Evolutionary conservation across 2,113 vertebrate species (phyloP).

Genomic region (Dendrocopos noguchii): DNA sequence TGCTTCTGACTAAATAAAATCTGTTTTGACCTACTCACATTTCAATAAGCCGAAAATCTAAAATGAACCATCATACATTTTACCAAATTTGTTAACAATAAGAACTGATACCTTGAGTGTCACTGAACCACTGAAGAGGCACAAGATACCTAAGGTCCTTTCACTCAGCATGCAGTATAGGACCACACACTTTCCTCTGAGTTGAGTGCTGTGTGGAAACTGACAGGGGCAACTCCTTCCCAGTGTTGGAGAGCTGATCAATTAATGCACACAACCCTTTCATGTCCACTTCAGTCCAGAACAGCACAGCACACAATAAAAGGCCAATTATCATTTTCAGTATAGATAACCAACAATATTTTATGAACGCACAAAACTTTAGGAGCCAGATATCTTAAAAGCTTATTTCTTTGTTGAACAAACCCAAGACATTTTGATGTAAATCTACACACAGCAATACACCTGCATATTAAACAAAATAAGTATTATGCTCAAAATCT

Average conservation of each 20-base stretch:
- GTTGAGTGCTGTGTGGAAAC: not conserved
- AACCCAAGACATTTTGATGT: not conserved
- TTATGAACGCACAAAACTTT: not conserved
- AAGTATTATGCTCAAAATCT: not conserved
- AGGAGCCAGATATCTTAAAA: not conserved
- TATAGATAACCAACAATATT: not conserved
- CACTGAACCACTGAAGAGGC: not conserved
- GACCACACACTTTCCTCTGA: not conserved
- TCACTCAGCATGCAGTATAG: not conserved
- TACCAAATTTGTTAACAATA: not conserved
- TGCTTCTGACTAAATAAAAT: conserved; percentile 41
- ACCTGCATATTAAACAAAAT: not conserved
- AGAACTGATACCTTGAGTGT: not conserved
- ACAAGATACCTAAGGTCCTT: not conserved
- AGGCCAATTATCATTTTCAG: not conserved
- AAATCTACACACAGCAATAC: fast-evolving
- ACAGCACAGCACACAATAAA: not conserved
- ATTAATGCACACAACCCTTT: not conserved
- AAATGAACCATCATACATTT: not conserved
- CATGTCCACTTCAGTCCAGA: not conserved
- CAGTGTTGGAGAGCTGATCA: not conserved
- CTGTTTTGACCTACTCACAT: not conserved
- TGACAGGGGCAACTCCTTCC: not conserved
- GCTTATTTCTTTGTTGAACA: not conserved
- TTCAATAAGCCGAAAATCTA: not conserved